A percentile compares a stretch with the other conserved stretches of the same genome.
These are phyloP conservation scores for Apostichopus californicus DNA, from an alignment of 35 echinoderm and acorn worm species.

Conservation along the genomic window DNA sequence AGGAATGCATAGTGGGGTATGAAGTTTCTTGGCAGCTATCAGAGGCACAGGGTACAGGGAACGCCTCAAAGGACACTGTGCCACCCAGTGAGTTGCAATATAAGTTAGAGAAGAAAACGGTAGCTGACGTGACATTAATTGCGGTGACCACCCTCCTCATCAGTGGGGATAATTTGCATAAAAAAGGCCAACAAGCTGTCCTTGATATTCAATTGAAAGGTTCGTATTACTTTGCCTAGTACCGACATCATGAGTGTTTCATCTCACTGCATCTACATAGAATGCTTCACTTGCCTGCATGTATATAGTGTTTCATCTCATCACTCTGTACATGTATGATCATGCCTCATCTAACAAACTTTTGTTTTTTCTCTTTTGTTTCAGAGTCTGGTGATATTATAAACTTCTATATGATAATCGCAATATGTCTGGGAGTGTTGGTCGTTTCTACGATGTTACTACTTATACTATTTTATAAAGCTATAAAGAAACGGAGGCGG, in stretches of 20 bases:
- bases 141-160: conserved; percentile 26
- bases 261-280: no score
- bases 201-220: conserved; percentile 14
- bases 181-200: conserved; percentile 9
- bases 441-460: not conserved
- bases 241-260: no score
- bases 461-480: not conserved
- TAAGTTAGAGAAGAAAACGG: not conserved
- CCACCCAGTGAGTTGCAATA: not conserved
- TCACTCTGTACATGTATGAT: no score
- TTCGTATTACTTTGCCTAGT: not conserved
- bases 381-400: not conserved
- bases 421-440: not conserved
- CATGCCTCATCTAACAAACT: not conserved
- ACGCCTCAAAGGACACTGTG: not conserved
- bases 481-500: not conserved
- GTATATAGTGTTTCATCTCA: no score
- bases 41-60: not conserved
- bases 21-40: conserved; percentile 17
- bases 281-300: no score
- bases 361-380: not conserved
- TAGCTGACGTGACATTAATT: not conserved
- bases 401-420: not conserved
- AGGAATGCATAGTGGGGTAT: conserved; percentile 25
- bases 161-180: not conserved